A percentile compares a stretch with the other conserved stretches of the same genome.
Conservation (phyloP, 2,113 vertebrate species). For the Girardinichthys multiradiatus region DNA sequence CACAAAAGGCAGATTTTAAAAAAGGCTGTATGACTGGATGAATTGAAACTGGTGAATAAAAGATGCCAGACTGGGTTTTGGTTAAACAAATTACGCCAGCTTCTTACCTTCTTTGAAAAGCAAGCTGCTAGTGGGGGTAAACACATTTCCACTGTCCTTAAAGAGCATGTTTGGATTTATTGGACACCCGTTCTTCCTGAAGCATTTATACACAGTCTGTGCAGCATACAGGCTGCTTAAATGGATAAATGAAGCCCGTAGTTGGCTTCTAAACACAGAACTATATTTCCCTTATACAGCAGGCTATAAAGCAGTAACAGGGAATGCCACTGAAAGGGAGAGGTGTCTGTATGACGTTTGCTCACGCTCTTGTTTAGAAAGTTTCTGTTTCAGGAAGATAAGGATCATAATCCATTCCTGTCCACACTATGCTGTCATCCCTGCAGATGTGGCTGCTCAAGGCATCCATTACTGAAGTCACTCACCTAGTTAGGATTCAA, state of each 20-base stretch:
- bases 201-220: conserved; percentile 14
- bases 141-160: conserved; percentile 2
- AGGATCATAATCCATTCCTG: conserved; percentile 48
- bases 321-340: conserved; percentile 54
- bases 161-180: conserved; percentile 20
- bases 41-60: conserved; percentile 40
- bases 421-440: conserved; percentile 54
- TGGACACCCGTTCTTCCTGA: conserved; percentile 25
- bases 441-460: conserved; percentile 42
- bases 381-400: conserved; percentile 49
- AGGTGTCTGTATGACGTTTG: conserved; percentile 43
- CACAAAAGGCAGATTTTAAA: conserved; percentile 39
- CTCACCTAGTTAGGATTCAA: conserved; percentile 4
- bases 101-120: conserved; percentile 1
- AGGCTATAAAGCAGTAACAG: conserved; percentile 18
- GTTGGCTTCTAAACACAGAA: conserved; percentile 54
- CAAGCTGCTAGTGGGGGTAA: background rate
- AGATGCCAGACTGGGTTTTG: conserved; percentile 3
- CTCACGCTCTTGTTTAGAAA: conserved; percentile 51
- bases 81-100: conserved; percentile 15
- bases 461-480: conserved; percentile 18
- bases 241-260: conserved; percentile 48
- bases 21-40: conserved; percentile 18
- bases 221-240: conserved; percentile 15
- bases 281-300: conserved; percentile 23